Conservation (phyloP, 2,888 invertebrate species). For the Graphium colonna region DNA sequence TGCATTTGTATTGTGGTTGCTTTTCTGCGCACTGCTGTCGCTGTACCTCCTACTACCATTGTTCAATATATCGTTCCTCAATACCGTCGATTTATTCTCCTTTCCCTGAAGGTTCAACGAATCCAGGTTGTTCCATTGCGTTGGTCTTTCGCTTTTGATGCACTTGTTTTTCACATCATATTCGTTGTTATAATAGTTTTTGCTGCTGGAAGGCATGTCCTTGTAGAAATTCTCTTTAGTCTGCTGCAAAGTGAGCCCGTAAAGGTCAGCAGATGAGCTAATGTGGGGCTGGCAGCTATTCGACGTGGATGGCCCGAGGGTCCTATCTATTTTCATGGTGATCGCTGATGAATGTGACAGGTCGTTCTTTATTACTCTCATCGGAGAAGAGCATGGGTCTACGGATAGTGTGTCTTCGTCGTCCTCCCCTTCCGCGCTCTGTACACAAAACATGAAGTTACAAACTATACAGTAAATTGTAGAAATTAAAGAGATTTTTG, state of each 20-base stretch:
- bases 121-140: conserved; percentile 46
- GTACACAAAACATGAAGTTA: conserved; percentile 14
- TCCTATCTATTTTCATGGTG: conserved; percentile 34
- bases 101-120: conserved; percentile 50
- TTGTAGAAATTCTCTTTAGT: conserved; percentile 64
- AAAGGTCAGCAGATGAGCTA: conserved; percentile 48
- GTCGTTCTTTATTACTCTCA: conserved; percentile 58
- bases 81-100: conserved; percentile 39
- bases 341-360: conserved; percentile 43
- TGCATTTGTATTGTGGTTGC: conserved; percentile 40
- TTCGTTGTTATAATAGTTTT: conserved; percentile 62
- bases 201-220: conserved; percentile 67
- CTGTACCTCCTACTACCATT: conserved; percentile 63
- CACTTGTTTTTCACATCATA: conserved; percentile 52
- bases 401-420: conserved; percentile 79
- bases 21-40: conserved; percentile 63
- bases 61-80: conserved; percentile 54
- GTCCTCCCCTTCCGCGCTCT: conserved; percentile 79
- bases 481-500: too few species aligned
- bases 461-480: too few species aligned
- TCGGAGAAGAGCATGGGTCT: conserved; percentile 67
- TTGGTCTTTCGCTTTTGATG: conserved; percentile 44
- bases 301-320: not conserved
- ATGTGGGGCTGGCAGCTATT: conserved; percentile 43
- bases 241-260: conserved; percentile 57